Evolutionary conservation across 2,888 invertebrate species (phyloP), one percentile per base, ranked within the genome.

Genomic region (Gnatocerus cornutus): DNA sequence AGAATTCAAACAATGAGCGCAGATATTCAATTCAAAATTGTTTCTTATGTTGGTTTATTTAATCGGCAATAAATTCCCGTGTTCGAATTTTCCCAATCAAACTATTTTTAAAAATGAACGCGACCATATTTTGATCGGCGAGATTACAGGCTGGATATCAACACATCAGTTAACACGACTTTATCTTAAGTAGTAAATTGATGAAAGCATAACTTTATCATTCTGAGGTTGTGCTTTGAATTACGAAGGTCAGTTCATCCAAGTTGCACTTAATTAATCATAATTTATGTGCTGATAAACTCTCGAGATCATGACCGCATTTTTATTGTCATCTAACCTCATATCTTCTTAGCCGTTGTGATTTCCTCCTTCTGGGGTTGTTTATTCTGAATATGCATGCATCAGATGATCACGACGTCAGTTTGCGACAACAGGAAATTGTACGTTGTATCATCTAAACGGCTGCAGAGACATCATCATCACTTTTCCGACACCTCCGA

Each of bases 381-480:
- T 61, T 67, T 69, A 56, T 68, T 55, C 27, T 29, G 30, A 27
- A 14, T 53, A 46, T 69, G 69, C 64, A 69, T 58, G 58, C 41
- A 48, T 66, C 50, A 21, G 21, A 21, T 21, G 21, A 39, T 45
- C 7, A 29, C 10, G 10, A 29, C 46, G 55, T 14, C 39, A 16
- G 33, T 29, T 30, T 39, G 21, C 45, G 61, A 69, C 61, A 68
- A 58, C 59, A 53, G 71, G 71, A 71, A 71, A 71, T 71, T 71
- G 64, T 53, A 30, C 63, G 58, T 65, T 69, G 66, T 66, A 46
- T 69, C 69, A 69, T 61, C 65, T 21, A 39, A 50, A 48, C 14
- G 41, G 45, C 14, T 46, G 33, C 46, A 46, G 29, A 39, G 39
- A 21, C 46, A 39, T 53, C 52, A 41, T 69, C 52, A 58, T 41